These are phyloP conservation scores for Globodera ellingtonae DNA, from an alignment of 1,140 invertebrate species.

Conservation along the genomic window DNA sequence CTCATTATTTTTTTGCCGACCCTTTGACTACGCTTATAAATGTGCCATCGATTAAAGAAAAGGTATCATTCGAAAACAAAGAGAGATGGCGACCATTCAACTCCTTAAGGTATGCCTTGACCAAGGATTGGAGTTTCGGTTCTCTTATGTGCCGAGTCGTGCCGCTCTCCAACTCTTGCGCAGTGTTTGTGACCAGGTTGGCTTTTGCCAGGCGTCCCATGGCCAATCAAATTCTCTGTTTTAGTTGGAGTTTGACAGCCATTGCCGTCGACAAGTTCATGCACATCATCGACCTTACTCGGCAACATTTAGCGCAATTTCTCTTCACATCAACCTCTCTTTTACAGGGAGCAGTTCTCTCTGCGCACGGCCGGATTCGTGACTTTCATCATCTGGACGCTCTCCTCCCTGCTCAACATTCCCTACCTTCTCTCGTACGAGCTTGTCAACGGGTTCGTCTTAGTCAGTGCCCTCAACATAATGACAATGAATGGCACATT, in stretches of 20 bases:
- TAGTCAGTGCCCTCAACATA: neutral
- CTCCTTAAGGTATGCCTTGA: conserved; percentile 46
- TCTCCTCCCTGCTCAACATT: conserved; percentile 58
- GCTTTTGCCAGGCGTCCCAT: conserved; percentile 19
- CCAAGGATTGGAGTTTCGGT: conserved; percentile 63
- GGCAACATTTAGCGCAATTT: conserved; percentile 27
- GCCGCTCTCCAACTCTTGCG: conserved; percentile 60
- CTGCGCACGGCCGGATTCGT: conserved; percentile 43
- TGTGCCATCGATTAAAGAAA: too few relatives aligned
- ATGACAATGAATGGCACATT: conserved; percentile 12
- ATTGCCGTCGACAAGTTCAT: conserved; percentile 63
- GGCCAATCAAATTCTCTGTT: conserved; percentile 13
- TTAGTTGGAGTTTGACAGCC: conserved; percentile 61
- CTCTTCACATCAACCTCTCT: conserved; percentile 32
- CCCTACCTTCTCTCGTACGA: conserved; percentile 58
- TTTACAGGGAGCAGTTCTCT: conserved; percentile 49
- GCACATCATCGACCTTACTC: conserved; percentile 52
- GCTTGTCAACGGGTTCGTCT: conserved; percentile 48
- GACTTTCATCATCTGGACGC: conserved; percentile 60
- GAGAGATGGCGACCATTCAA: neutral
- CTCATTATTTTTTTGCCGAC: neutral
- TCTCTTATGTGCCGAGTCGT: conserved; percentile 61
- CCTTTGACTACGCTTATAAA: too few relatives aligned
- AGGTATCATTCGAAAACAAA: too few relatives aligned
- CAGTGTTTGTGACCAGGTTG: conserved; percentile 65